phyloP scores from a whole-genome alignment of 2,888 invertebrate species.

The Gandaritis pyraliata region DNA sequence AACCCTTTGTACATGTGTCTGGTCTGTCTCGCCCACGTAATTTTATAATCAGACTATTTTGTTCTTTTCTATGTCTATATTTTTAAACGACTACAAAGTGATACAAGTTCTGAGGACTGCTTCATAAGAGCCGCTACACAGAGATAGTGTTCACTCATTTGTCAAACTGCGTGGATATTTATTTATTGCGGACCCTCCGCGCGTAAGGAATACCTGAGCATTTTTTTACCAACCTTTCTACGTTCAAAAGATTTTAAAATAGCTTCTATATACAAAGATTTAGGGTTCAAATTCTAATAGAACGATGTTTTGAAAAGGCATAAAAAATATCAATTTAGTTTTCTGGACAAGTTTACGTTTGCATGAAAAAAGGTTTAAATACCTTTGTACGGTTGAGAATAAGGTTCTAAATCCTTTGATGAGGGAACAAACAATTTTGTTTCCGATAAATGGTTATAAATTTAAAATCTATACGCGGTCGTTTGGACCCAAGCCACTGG shows the following conservation, averaged over 20 bases:
- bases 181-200: conserved; percentile 80
- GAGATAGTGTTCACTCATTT: conserved; percentile 79
- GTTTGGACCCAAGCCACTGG: conserved; percentile 66
- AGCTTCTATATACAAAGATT: conserved; percentile 22
- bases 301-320: conserved; percentile 2
- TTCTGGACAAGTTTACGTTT: conserved; percentile 30
- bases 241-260: conserved; percentile 31
- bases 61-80: conserved; percentile 2
- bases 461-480: conserved; percentile 70
- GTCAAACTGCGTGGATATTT: conserved; percentile 78
- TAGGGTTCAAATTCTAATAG: conserved; percentile 45
- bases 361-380: not conserved
- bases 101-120: conserved; percentile 40
- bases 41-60: conserved; percentile 12
- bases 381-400: conserved; percentile 13
- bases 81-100: conserved; percentile 37
- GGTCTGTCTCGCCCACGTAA: too few species aligned
- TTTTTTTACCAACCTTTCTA: conserved; percentile 30
- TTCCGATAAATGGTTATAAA: conserved; percentile 67
- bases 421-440: conserved; percentile 25
- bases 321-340: conserved; percentile 29
- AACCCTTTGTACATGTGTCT: too few species aligned
- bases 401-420: conserved; percentile 7
- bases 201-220: conserved; percentile 67
- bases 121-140: conserved; percentile 64